Conservation (phyloP, 2,113 vertebrate genomes). For the Scomber colias region DNA sequence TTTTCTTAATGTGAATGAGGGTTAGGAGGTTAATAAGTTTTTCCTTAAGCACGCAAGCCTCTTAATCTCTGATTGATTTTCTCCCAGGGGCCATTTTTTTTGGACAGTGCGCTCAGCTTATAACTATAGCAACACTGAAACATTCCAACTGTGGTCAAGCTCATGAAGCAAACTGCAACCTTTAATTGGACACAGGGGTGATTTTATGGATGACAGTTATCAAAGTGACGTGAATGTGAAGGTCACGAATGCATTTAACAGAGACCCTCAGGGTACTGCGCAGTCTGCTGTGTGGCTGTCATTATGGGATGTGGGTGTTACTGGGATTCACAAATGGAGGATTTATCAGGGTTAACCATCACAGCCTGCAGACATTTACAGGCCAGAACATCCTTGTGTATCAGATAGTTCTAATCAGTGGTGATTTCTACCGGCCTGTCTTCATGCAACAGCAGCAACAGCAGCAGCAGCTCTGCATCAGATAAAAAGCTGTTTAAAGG, state of each 20-base stretch:
- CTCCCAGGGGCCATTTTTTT: neutral
- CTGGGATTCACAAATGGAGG: constrained; percentile 12
- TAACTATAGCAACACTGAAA: neutral
- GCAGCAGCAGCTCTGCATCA: constrained; percentile 12
- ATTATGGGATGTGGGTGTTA: neutral
- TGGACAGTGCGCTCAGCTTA: neutral
- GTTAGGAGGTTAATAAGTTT: constrained; percentile 46
- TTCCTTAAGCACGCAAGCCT: neutral
- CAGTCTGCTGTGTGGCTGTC: neutral
- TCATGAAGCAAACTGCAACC: constrained; percentile 14
- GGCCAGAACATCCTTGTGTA: neutral
- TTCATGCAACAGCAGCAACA: constrained; percentile 7
- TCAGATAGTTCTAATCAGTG: constrained; percentile 20
- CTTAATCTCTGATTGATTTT: constrained; percentile 19
- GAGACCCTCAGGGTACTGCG: neutral
- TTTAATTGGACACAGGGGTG: neutral
- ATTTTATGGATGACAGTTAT: neutral
- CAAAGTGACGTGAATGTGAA: constrained; percentile 17
- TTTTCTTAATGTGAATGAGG: constrained; percentile 7
- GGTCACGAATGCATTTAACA: constrained; percentile 12
- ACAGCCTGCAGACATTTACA: constrained; percentile 10
- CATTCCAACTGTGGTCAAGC: constrained; percentile 2
- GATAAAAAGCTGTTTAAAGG: constrained; percentile 41
- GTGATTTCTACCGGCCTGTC: constrained; percentile 13
- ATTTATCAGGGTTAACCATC: constrained; percentile 25